Percentiles rank a stretch among this genome's conserved stretches.
Evolutionary conservation across 2,797 vertebrate species (phyloP).

Genomic region (Pitangus sulphuratus): DNA sequence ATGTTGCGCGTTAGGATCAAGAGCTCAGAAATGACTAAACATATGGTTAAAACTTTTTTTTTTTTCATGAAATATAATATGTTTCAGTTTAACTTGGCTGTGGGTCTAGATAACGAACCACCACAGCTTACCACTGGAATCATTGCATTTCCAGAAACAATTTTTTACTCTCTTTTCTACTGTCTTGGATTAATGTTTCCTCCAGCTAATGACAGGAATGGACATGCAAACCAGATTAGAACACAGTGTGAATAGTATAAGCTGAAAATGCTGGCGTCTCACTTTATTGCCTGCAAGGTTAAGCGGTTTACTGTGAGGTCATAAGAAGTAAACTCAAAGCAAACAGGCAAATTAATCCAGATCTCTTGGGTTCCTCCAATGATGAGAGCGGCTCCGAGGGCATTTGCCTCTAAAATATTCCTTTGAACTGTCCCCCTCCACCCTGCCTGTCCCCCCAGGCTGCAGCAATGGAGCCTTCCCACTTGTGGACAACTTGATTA

Average conservation of each 20-base stretch:
- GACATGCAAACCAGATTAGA: conserved; percentile 28
- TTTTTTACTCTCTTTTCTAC: conserved; percentile 44
- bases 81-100: conserved; percentile 57
- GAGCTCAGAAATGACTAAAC: conserved; percentile 61
- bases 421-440: not conserved
- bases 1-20: conserved; percentile 67
- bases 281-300: not conserved
- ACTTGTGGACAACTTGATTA: rapidly evolving
- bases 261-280: conserved; percentile 6
- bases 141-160: conserved; percentile 46
- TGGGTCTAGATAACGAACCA: conserved; percentile 37
- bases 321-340: not conserved
- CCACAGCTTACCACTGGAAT: conserved; percentile 25
- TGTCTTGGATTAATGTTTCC: conserved; percentile 45
- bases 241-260: conserved; percentile 12
- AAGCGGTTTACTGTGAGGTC: not conserved
- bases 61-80: conserved; percentile 51
- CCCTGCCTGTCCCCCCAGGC: rapidly evolving
- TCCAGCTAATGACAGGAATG: conserved; percentile 48
- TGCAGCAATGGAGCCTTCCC: not conserved
- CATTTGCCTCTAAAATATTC: not conserved
- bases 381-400: not conserved
- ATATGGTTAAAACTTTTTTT: conserved; percentile 57
- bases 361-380: not conserved
- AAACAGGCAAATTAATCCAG: not conserved